Evolutionary conservation across 2,113 vertebrate genomes (phyloP).

Genomic region (Noctilio leporinus): DNA sequence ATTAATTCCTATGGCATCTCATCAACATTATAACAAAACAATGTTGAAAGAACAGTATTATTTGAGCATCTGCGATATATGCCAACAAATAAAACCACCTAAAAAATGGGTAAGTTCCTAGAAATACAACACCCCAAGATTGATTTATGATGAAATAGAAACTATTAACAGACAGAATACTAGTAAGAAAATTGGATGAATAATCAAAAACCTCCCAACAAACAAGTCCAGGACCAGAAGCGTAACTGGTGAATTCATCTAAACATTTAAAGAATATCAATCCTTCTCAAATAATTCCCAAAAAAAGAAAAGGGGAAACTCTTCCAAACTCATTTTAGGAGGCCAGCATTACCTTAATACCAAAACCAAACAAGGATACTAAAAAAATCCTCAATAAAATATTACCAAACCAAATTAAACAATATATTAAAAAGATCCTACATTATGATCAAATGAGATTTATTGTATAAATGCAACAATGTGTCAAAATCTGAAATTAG

Average conservation of each 20-base stretch:
- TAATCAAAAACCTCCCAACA: background rate
- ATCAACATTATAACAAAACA: background rate
- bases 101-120: background rate
- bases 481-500: background rate
- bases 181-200: background rate
- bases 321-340: background rate
- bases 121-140: background rate
- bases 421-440: too few species aligned
- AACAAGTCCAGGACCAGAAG: background rate
- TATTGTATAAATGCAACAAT: background rate
- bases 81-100: background rate
- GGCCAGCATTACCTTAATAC: background rate
- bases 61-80: background rate
- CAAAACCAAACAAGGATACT: background rate
- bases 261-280: background rate
- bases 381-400: too few species aligned
- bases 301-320: background rate
- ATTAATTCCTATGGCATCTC: background rate
- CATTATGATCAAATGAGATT: too few species aligned
- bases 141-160: background rate
- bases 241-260: background rate
- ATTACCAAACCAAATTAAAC: too few species aligned
- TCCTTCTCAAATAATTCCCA: background rate
- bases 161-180: background rate
- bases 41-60: background rate